phyloP scores from a whole-genome alignment of 2,888 invertebrate genomes.

The Agonopterix subpropinquella region DNA sequence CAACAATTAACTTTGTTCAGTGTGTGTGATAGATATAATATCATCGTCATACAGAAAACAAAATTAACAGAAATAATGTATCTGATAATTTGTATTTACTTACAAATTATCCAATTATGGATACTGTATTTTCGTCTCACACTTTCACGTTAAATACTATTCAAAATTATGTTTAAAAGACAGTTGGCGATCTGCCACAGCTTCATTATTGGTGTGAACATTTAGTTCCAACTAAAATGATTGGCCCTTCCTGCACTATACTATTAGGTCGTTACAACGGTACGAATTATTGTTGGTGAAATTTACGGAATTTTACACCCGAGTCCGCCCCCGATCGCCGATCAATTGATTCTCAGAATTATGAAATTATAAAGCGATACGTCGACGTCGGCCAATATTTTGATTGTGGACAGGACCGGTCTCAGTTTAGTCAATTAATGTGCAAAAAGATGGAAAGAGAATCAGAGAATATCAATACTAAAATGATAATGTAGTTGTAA shows the following conservation, averaged over 20 bases:
- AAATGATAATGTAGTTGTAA: too few species aligned
- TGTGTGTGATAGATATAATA: too few species aligned
- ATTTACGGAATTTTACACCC: slow-evolving; percentile 38
- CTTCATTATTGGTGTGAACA: slow-evolving; percentile 18
- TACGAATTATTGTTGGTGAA: slow-evolving; percentile 34
- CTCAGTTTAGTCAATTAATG: too few species aligned
- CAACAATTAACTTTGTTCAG: too few species aligned
- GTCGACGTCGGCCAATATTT: slow-evolving; percentile 23
- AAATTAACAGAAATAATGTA: too few species aligned
- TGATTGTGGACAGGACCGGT: slow-evolving; percentile 24
- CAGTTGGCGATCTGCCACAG: slow-evolving; percentile 1
- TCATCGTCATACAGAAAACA: too few species aligned
- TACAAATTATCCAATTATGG: slow-evolving; percentile 6
- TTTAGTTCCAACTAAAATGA: slow-evolving; percentile 29
- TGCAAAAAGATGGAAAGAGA: too few species aligned
- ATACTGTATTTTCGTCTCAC: slow-evolving; percentile 3
- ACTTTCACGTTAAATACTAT: slow-evolving; percentile 10
- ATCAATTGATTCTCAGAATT: slow-evolving; percentile 56
- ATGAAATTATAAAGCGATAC: slow-evolving; percentile 42
- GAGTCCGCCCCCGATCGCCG: slow-evolving; percentile 31
- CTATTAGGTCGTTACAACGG: slow-evolving; percentile 49
- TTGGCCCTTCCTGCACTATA: slow-evolving; percentile 23
- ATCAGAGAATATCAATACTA: too few species aligned
- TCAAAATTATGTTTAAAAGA: slow-evolving; percentile 5
- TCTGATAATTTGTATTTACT: background rate